A percentile compares a stretch with the other conserved stretches of the same genome.
These are phyloP conservation scores for Cryptoprocta ferox DNA, from an alignment of 2,797 vertebrate genomes.

Conservation along the genomic window DNA sequence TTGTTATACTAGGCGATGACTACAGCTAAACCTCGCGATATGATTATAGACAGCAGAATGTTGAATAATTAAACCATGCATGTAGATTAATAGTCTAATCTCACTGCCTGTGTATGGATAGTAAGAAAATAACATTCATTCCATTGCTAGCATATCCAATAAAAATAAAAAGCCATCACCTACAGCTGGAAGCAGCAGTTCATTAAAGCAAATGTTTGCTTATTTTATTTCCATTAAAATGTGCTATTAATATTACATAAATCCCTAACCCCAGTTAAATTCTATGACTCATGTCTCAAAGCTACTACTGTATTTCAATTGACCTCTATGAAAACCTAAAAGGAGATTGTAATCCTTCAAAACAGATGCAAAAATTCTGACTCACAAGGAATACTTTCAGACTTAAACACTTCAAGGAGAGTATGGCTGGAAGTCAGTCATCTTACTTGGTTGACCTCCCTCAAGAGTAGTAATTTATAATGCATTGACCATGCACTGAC, in stretches of 20 bases:
- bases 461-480: slow-evolving; percentile 79
- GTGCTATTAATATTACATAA: slow-evolving; percentile 71
- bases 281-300: slow-evolving; percentile 76
- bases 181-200: slow-evolving; percentile 77
- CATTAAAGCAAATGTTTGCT: slow-evolving; percentile 73
- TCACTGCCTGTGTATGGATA: slow-evolving; percentile 91
- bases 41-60: slow-evolving; percentile 74
- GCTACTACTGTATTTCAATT: slow-evolving; percentile 71
- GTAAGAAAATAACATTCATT: slow-evolving; percentile 87
- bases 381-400: slow-evolving; percentile 73
- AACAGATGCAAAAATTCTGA: slow-evolving; percentile 76
- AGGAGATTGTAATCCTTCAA: slow-evolving; percentile 73
- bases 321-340: slow-evolving; percentile 58
- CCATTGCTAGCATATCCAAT: slow-evolving; percentile 79
- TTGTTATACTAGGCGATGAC: slow-evolving; percentile 80
- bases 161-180: slow-evolving; percentile 83
- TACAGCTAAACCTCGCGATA: slow-evolving; percentile 69
- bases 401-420: slow-evolving; percentile 79
- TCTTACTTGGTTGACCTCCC: slow-evolving; percentile 80
- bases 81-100: slow-evolving; percentile 88
- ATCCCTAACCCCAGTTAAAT: slow-evolving; percentile 71
- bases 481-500: slow-evolving; percentile 89
- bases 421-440: slow-evolving; percentile 82
- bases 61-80: slow-evolving; percentile 81
- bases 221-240: slow-evolving; percentile 56